Evolutionary conservation across 2,888 invertebrate genomes (phyloP).

Genomic region (Tholera decimalis): DNA sequence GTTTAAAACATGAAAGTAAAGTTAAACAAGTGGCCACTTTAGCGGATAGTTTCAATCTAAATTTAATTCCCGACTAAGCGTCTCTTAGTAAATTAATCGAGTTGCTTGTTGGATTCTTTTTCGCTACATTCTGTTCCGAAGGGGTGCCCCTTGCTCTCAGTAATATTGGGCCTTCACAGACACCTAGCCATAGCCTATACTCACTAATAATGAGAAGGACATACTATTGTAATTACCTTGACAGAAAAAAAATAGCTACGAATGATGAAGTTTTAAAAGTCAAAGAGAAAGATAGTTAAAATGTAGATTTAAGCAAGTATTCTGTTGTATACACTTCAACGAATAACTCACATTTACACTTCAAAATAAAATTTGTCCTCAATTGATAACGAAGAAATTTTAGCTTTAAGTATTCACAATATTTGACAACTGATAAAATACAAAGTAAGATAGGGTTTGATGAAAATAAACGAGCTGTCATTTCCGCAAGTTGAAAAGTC

Average conservation of each 20-base stretch:
- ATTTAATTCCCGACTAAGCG: slow-evolving; percentile 78
- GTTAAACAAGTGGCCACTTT: slow-evolving; percentile 63
- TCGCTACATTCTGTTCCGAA: slow-evolving; percentile 70
- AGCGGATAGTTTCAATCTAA: slow-evolving; percentile 80
- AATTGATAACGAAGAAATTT: too few species aligned
- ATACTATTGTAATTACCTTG: slow-evolving; percentile 19
- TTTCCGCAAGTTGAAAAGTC: slow-evolving; percentile 31
- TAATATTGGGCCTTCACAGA: slow-evolving; percentile 46
- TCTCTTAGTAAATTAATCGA: slow-evolving; percentile 62
- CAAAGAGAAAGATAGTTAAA: background rate
- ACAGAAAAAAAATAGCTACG: background rate
- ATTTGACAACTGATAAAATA: too few species aligned
- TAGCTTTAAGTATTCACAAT: too few species aligned
- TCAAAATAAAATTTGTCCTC: too few species aligned
- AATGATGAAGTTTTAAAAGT: background rate
- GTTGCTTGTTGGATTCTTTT: slow-evolving; percentile 78
- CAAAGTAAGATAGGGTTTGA: background rate
- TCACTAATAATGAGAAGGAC: slow-evolving; percentile 25
- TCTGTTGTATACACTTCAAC: background rate
- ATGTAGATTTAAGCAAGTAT: background rate
- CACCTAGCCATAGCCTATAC: slow-evolving; percentile 44
- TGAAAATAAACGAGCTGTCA: slow-evolving; percentile 22
- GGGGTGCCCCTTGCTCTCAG: slow-evolving; percentile 29
- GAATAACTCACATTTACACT: background rate
- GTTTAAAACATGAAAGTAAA: slow-evolving; percentile 48